These are phyloP conservation scores for Hypocryptadius cinnamomeus DNA, from an alignment of 2,113 vertebrate genomes.

Conservation along the genomic window DNA sequence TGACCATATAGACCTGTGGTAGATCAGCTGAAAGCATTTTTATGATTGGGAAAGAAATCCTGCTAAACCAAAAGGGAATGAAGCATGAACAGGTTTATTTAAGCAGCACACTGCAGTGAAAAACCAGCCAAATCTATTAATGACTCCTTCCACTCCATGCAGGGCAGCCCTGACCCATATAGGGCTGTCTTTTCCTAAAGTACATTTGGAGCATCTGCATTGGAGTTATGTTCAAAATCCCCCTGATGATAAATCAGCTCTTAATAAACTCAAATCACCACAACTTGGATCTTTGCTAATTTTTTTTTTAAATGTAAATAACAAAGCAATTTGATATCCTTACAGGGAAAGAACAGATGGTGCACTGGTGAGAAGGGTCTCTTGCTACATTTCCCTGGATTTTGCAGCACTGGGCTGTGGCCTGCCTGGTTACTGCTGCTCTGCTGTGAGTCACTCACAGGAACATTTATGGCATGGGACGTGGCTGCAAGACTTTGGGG, in stretches of 20 bases:
- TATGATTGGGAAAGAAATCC: background rate
- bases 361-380: conserved; percentile 11
- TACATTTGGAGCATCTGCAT: background rate
- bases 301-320: background rate
- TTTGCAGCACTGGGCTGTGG: background rate
- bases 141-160: background rate
- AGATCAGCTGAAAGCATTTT: background rate
- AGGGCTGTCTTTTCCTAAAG: background rate
- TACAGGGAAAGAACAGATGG: conserved; percentile 21
- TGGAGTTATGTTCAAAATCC: background rate
- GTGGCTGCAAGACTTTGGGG: background rate
- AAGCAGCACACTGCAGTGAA: background rate
- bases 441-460: background rate
- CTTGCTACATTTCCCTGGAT: background rate
- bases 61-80: background rate
- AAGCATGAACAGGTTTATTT: background rate
- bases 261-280: background rate
- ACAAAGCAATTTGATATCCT: background rate
- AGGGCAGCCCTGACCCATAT: background rate
- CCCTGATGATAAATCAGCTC: background rate
- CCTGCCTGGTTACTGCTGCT: background rate
- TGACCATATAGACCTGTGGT: background rate
- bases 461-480: background rate
- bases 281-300: background rate
- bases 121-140: background rate